phyloP scores from a whole-genome alignment of 53 echinoderm and acorn worm species.

The Stichopus horrens region DNA sequence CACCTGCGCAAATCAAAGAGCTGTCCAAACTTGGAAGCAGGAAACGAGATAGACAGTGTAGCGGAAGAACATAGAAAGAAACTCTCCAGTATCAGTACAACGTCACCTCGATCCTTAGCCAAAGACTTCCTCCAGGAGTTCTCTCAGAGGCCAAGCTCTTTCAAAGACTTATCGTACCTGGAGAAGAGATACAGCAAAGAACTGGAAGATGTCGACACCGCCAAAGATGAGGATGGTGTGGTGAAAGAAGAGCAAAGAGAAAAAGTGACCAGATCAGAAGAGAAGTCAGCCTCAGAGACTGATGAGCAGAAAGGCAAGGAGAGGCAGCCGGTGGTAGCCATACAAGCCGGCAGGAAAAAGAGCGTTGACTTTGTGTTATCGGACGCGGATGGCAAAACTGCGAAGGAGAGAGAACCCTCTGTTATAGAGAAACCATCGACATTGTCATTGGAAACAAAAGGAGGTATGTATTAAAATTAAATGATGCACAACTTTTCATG shows the following conservation, averaged over 20 bases:
- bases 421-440: background rate
- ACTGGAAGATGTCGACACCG: background rate
- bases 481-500: too few species aligned
- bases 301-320: background rate
- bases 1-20: conserved; percentile 27
- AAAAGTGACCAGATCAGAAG: background rate
- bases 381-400: background rate
- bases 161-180: conserved; percentile 75
- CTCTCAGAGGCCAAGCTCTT: conserved; percentile 78
- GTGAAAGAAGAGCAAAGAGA: background rate
- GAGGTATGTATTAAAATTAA: background rate
- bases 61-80: conserved; percentile 23
- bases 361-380: conserved; percentile 19
- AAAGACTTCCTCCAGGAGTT: conserved; percentile 60
- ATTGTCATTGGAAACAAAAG: conserved; percentile 17
- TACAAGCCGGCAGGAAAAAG: conserved; percentile 38
- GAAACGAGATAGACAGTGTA: background rate
- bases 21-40: conserved; percentile 17
- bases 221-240: background rate
- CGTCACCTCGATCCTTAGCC: conserved; percentile 73
- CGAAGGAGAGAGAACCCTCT: background rate
- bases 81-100: conserved; percentile 22
- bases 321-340: background rate
- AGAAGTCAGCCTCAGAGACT: background rate
- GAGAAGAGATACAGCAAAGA: conserved; percentile 59